Evolutionary conservation across 2,797 vertebrate genomes (phyloP).

Genomic region (Aselliscus stoliczkanus): DNA sequence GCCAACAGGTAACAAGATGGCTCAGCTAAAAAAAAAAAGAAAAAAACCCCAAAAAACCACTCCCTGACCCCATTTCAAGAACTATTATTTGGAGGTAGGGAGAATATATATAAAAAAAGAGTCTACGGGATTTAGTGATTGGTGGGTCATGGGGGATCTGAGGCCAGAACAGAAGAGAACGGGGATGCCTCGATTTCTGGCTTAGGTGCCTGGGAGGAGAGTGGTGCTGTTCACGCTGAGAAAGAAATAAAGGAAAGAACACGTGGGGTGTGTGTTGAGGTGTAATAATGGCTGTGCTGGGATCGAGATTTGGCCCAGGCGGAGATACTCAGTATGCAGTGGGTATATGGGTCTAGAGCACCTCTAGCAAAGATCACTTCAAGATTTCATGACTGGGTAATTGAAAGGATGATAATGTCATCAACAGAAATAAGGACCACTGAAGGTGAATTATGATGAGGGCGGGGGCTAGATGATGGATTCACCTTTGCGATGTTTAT

Average conservation of each 20-base stretch:
- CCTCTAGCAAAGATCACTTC: background rate
- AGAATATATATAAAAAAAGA: no score
- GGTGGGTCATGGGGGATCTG: background rate
- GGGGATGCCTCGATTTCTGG: background rate
- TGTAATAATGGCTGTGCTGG: background rate
- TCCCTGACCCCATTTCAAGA: no score
- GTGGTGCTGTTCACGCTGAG: background rate
- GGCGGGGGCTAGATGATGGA: background rate
- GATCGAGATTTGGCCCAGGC: background rate
- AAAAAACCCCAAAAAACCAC: no score
- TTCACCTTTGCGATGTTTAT: background rate
- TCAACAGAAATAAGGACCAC: slow-evolving; percentile 33
- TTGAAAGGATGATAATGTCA: slow-evolving; percentile 42
- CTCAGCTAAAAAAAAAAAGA: no score
- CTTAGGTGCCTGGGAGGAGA: background rate
- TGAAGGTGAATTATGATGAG: background rate
- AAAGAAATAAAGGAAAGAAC: background rate
- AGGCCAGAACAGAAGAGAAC: background rate
- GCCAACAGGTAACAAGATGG: no score
- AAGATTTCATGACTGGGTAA: slow-evolving; percentile 35
- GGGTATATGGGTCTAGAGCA: background rate
- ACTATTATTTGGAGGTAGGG: no score
- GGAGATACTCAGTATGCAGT: slow-evolving; percentile 11
- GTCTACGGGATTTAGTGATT: background rate
- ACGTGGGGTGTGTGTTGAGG: background rate